Evolutionary conservation across 2,888 invertebrate species (phyloP).

Genomic region (Lasioglossum oenotherae): DNA sequence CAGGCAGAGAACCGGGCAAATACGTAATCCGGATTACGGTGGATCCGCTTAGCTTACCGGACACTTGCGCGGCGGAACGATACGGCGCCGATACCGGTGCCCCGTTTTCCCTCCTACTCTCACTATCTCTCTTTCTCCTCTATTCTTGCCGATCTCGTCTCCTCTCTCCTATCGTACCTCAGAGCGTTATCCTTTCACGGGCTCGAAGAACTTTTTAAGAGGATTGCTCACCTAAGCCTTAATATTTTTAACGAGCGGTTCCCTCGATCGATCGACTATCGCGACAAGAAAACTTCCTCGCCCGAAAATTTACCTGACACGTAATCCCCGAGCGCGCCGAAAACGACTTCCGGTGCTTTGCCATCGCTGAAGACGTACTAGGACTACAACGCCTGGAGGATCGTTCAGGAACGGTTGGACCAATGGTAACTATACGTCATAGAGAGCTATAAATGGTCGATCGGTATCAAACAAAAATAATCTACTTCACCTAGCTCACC

Average conservation of each 20-base stretch:
- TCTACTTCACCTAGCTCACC: not conserved
- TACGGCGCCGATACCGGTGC: constrained; percentile 76
- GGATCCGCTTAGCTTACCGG: constrained; percentile 83
- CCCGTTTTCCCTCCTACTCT: constrained; percentile 48
- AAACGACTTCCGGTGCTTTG: not conserved
- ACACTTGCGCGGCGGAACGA: constrained; percentile 82
- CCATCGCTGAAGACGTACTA: not conserved
- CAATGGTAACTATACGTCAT: not conserved
- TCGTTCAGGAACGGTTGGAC: too few species aligned
- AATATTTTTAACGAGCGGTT: constrained; percentile 72
- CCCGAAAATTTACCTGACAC: constrained; percentile 38
- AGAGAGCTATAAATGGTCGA: not conserved
- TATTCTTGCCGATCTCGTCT: not conserved
- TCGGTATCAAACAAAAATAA: not conserved
- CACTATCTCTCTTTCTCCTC: not conserved
- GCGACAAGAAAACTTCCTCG: constrained; percentile 21
- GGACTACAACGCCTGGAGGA: not conserved
- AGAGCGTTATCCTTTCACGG: constrained; percentile 50
- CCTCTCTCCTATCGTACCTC: not conserved
- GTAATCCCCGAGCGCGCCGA: constrained; percentile 21
- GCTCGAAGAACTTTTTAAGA: constrained; percentile 69
- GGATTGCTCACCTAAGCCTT: constrained; percentile 71
- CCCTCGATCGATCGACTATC: constrained; percentile 38
- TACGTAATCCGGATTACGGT: constrained; percentile 84
- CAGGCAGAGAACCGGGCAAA: constrained; percentile 79